A percentile compares a stretch with the other conserved stretches of the same genome.
Evolutionary conservation across 2,113 vertebrate genomes (phyloP).

Genomic region (Pterocles burchelli): DNA sequence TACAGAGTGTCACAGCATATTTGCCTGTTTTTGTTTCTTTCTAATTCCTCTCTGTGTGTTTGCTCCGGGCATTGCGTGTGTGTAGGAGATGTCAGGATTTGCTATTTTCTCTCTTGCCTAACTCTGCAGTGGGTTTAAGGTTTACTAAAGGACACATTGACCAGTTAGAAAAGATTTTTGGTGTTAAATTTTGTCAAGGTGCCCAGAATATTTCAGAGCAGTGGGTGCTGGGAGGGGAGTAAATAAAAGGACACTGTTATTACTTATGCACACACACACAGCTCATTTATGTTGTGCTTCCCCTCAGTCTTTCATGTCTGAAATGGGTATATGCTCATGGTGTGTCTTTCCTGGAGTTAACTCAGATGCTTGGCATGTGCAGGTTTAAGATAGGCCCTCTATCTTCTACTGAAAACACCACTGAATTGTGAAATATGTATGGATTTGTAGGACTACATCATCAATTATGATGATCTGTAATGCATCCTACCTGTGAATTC

Average conservation of each 20-base stretch:
- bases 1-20: background rate
- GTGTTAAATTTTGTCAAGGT: conserved; percentile 13
- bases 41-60: background rate
- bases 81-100: background rate
- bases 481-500: background rate
- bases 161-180: conserved; percentile 4
- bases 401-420: background rate
- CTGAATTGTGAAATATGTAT: background rate
- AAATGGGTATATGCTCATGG: background rate
- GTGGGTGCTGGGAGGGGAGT: background rate
- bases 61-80: background rate
- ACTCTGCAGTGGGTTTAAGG: background rate
- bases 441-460: background rate
- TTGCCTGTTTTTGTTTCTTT: background rate
- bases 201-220: background rate
- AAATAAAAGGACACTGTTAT: background rate
- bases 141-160: conserved; percentile 36
- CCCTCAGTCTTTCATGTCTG: background rate
- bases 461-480: rapidly evolving
- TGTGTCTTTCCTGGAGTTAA: background rate
- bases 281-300: background rate
- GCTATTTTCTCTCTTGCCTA: conserved; percentile 24
- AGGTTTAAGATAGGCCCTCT: background rate
- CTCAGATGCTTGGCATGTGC: background rate
- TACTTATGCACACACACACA: background rate